Percentiles rank a stretch among this genome's conserved stretches.
Evolutionary conservation across 2,113 vertebrate species (phyloP).

Genomic region (Nerophis lumbriciformis): DNA sequence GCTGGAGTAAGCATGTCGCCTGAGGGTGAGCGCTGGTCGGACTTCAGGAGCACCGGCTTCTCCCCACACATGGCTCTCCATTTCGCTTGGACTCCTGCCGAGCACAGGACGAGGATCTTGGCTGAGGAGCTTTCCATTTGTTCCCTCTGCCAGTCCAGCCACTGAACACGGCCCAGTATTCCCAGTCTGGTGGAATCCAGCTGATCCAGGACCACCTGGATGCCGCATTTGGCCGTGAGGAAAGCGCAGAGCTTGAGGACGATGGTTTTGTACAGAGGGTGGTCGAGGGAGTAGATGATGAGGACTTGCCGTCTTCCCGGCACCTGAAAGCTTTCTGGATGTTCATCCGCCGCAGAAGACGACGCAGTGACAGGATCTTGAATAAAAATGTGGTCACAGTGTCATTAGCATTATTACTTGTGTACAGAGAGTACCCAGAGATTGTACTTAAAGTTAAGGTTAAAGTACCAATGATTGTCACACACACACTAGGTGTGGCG

Average conservation of each 20-base stretch:
- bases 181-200: conserved; percentile 78
- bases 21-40: conserved; percentile 68
- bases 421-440: background rate
- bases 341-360: conserved; percentile 3
- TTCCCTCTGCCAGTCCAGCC: conserved; percentile 83
- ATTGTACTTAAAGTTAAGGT: too few species aligned
- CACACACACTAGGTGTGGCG: too few species aligned
- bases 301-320: conserved; percentile 72
- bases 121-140: conserved; percentile 75
- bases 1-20: conserved; percentile 87
- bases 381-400: background rate
- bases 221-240: conserved; percentile 78
- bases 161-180: conserved; percentile 78
- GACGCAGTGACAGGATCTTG: conserved; percentile 24
- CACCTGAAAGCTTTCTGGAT: conserved; percentile 13
- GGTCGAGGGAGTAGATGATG: conserved; percentile 88
- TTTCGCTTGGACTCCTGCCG: conserved; percentile 83
- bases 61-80: conserved; percentile 85
- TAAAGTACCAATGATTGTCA: too few species aligned
- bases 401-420: conserved; percentile 5
- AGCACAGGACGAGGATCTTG: conserved; percentile 90
- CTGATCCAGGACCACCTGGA: conserved; percentile 84
- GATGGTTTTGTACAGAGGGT: conserved; percentile 81
- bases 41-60: conserved; percentile 68
- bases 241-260: conserved; percentile 86